Evolutionary conservation across 2,797 vertebrate genomes (phyloP).

Genomic region (Diplodus sargus): DNA sequence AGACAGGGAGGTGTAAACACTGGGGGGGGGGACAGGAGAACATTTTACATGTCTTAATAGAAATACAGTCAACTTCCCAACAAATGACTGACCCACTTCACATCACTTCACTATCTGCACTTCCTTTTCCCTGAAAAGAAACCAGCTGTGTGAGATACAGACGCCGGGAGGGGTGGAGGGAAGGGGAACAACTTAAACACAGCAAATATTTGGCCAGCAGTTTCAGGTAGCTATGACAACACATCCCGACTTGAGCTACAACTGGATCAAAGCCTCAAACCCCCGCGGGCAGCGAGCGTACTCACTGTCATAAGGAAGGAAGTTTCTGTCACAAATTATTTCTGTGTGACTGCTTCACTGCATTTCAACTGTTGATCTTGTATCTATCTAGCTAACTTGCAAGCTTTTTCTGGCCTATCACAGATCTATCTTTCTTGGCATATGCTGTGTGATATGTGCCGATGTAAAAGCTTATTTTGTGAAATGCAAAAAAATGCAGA

Average conservation of each 20-base stretch:
- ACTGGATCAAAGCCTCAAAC: slow-evolving; percentile 31
- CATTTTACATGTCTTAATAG: not conserved
- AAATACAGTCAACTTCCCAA: not conserved
- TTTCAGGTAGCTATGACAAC: slow-evolving; percentile 73
- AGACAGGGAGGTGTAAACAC: slow-evolving; percentile 4
- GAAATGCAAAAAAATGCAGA: no score
- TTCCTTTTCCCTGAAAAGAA: slow-evolving; percentile 43
- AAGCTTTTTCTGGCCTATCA: no score
- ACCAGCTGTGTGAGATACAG: slow-evolving; percentile 48
- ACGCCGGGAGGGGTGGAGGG: not conserved
- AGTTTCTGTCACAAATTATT: not conserved
- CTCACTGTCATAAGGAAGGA: not conserved
- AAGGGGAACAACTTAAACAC: slow-evolving; percentile 60
- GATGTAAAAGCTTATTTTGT: no score
- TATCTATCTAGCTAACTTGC: no score
- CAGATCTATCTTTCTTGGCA: no score
- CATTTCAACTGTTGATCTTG: not conserved
- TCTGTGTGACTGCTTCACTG: not conserved
- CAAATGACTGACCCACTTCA: slow-evolving; percentile 13
- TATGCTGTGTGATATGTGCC: no score
- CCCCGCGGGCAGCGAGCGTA: not conserved
- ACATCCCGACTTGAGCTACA: slow-evolving; percentile 60
- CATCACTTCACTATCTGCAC: slow-evolving; percentile 15
- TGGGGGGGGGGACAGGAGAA: not conserved
- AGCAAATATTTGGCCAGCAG: slow-evolving; percentile 79